phyloP scores from a whole-genome alignment of 2,797 vertebrate genomes.

The Enteromius viviparus region DNA sequence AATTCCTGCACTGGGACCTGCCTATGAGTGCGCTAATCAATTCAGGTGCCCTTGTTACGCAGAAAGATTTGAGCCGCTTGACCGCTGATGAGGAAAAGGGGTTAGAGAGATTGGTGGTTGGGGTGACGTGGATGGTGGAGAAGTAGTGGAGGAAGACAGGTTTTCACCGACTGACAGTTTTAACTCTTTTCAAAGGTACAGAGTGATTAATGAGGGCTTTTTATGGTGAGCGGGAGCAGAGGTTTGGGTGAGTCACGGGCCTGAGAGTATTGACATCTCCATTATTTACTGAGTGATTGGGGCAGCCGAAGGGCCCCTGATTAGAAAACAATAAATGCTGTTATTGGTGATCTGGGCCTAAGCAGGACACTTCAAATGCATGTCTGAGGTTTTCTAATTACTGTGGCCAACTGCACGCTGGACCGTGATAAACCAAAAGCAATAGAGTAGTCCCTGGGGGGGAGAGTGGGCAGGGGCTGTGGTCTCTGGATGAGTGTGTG shows the following conservation, averaged over 20 bases:
- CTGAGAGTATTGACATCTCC: constrained; percentile 81
- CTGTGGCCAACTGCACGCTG: constrained; percentile 69
- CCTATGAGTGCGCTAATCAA: constrained; percentile 81
- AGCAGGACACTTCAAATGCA: constrained; percentile 77
- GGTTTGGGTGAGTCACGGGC: constrained; percentile 72
- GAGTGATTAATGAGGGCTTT: constrained; percentile 80
- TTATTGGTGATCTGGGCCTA: constrained; percentile 77
- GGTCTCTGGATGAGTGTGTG: constrained; percentile 31
- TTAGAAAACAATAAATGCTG: constrained; percentile 85
- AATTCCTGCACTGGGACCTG: constrained; percentile 78
- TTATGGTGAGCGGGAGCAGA: constrained; percentile 66
- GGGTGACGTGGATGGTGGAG: constrained; percentile 41
- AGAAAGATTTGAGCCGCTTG: constrained; percentile 77
- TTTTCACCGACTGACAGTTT: constrained; percentile 71
- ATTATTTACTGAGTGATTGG: constrained; percentile 84
- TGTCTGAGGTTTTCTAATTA: constrained; percentile 77
- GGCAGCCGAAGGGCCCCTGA: constrained; percentile 79
- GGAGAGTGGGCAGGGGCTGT: constrained; percentile 19
- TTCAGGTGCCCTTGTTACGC: constrained; percentile 77
- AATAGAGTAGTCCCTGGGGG: constrained; percentile 58
- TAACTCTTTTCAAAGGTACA: constrained; percentile 76
- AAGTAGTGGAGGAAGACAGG: constrained; percentile 42
- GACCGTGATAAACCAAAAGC: constrained; percentile 70
- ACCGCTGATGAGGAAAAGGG: constrained; percentile 71
- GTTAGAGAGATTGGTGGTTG: constrained; percentile 20